phyloP scores from a whole-genome alignment of 92 coral and sea anemone species.

The Paragorgia papillata region DNA sequence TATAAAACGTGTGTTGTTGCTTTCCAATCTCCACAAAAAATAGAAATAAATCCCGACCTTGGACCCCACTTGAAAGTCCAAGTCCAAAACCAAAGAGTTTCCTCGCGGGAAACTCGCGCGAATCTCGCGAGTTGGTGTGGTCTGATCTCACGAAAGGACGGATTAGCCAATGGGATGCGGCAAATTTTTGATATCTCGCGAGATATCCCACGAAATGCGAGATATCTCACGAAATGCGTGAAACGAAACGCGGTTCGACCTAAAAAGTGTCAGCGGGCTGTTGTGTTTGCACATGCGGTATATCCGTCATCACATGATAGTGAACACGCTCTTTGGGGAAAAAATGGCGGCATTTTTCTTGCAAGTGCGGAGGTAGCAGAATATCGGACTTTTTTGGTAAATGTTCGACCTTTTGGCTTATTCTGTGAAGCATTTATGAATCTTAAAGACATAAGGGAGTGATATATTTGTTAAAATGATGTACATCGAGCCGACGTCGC shows the following conservation, averaged over 20 bases:
- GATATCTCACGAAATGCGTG: neutral
- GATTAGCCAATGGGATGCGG: too few relatives aligned
- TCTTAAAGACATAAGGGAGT: neutral
- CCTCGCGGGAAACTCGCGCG: too few relatives aligned
- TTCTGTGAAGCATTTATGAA: neutral
- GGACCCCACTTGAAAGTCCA: too few relatives aligned
- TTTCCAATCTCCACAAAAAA: too few relatives aligned
- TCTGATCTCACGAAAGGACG: too few relatives aligned
- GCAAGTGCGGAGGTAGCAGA: neutral
- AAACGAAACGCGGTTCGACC: neutral
- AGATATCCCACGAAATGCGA: too few relatives aligned
- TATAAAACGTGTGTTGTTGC: neutral
- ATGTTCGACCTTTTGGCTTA: neutral
- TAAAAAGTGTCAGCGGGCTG: neutral
- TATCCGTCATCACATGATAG: neutral
- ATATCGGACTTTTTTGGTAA: neutral
- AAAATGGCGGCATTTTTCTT: constrained; percentile 19
- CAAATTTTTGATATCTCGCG: too few relatives aligned
- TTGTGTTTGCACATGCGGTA: too few relatives aligned
- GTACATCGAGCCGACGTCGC: constrained; percentile 43
- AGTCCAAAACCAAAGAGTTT: too few relatives aligned
- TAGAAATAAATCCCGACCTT: too few relatives aligned
- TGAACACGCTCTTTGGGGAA: constrained; percentile 20
- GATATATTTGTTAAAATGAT: constrained; percentile 12
- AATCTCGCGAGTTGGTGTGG: too few relatives aligned